Percentiles rank a stretch among this genome's conserved stretches.
These are phyloP conservation scores for Chrysoperla carnea DNA, from an alignment of 1,140 invertebrate species.

Conservation along the genomic window DNA sequence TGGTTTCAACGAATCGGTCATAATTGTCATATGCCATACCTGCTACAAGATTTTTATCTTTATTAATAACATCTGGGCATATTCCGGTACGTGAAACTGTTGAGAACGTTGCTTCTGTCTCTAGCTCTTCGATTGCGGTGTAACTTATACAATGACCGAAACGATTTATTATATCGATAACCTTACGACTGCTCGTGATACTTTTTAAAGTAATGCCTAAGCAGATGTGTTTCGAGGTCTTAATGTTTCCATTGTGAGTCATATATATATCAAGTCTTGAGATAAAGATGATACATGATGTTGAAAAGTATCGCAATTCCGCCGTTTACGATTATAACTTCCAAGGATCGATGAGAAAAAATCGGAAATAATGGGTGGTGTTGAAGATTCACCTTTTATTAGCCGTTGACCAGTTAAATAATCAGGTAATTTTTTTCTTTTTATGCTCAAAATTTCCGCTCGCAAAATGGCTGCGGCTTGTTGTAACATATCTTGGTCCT, in stretches of 20 bases:
- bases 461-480: constrained; percentile 9
- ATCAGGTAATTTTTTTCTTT: constrained; percentile 7
- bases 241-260: constrained; percentile 4
- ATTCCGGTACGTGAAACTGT: constrained; percentile 4
- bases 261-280: constrained; percentile 8
- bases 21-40: constrained; percentile 25
- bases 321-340: constrained; percentile 3
- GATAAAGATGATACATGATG: not conserved
- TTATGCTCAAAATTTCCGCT: constrained; percentile 5
- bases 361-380: not conserved
- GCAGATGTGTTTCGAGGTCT: constrained; percentile 12
- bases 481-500: constrained; percentile 9
- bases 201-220: constrained; percentile 16
- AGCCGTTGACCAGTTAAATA: constrained; percentile 8
- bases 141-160: constrained; percentile 18
- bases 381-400: constrained; percentile 10
- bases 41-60: constrained; percentile 8
- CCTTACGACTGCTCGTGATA: constrained; percentile 17
- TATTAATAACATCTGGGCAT: constrained; percentile 13
- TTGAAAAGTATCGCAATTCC: not conserved
- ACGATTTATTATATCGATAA: constrained; percentile 12
- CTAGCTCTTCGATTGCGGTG: constrained; percentile 14
- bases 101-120: constrained; percentile 15
- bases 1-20: constrained; percentile 24
- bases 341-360: constrained; percentile 7